Evolutionary conservation across 2,888 invertebrate species (phyloP), one percentile per base, ranked within the genome.

Genomic region (Drosophila heteroneura): DNA sequence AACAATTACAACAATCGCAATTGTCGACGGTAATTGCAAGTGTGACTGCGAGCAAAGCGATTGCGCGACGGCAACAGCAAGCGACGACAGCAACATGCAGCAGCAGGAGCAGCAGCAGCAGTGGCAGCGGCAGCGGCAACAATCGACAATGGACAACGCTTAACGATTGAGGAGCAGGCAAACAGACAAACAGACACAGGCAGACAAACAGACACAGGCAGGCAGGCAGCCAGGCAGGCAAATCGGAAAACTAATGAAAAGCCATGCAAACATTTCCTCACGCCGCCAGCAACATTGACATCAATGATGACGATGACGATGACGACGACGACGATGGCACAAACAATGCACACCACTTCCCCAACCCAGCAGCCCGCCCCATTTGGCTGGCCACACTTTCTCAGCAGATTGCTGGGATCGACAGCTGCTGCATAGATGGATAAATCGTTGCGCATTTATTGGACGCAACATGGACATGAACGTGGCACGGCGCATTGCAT

Each of bases 211-310:
- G 1, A 5, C 33, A 7, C 37, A 37, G 5, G 1, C 44, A 70
- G 70, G 30, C 61, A 37, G n/a, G n/a, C 68, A 70, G 60, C 56
- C 60, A 64, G 65, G 62, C 72, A 83, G 69, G 63, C 74, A 77
- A 78, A 78, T 75, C 72, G 81, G 73, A 81, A 90, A 90, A 81
- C 87, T 87, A 91, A 91, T 90, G 85, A 89, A 89, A 79, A 91
- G 91, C 90, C 91, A 92, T 86, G 83, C 86, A 89, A 85, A 89
- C 92, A 91, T 92, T 91, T 92, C 92, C 91, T 92, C 91, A 92
- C 92, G 91, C 91, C 92, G 85, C 84, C 87, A 91, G 82, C 82
- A 79, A 67, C 79, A 79, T 73, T 75, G 80, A 76, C 85, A 81
- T 58, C 68, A 74, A 71, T 69, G 76, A 62, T 57, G 71, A 53